A percentile compares a stretch with the other conserved stretches of the same genome.
phyloP scores from a whole-genome alignment of 2,888 invertebrate species.

The Nysson spinosus region DNA sequence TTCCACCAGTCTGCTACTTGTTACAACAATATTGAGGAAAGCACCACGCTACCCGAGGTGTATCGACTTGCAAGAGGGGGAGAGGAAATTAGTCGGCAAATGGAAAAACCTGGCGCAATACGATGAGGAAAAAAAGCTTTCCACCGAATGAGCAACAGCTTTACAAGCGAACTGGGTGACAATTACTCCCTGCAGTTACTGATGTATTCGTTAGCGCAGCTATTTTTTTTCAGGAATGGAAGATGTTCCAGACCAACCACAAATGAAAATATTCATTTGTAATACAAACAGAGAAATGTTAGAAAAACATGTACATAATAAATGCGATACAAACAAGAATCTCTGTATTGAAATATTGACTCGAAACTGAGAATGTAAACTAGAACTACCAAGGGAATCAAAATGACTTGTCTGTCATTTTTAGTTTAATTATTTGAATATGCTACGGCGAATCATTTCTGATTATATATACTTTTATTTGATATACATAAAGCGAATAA shows the following conservation, averaged over 20 bases:
- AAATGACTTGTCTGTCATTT: no score
- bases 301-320: not conserved
- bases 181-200: slow-evolving; percentile 38
- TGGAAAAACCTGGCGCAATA: slow-evolving; percentile 13
- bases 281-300: slow-evolving; percentile 39
- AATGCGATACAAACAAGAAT: not conserved
- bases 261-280: slow-evolving; percentile 53
- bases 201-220: slow-evolving; percentile 49
- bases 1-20: not conserved
- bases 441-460: no score
- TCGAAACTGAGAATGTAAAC: no score
- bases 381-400: no score
- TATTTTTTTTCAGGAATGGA: slow-evolving; percentile 40
- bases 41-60: not conserved
- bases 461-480: no score
- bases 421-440: no score
- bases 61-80: slow-evolving; percentile 18
- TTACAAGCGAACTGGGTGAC: slow-evolving; percentile 19
- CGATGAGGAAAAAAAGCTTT: slow-evolving; percentile 29
- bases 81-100: slow-evolving; percentile 38
- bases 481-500: no score
- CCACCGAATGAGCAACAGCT: slow-evolving; percentile 18
- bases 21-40: slow-evolving; percentile 2
- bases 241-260: slow-evolving; percentile 36
- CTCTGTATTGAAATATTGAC: not conserved